phyloP scores from a whole-genome alignment of 2,888 invertebrate genomes.

The Vandiemenella viatica region DNA sequence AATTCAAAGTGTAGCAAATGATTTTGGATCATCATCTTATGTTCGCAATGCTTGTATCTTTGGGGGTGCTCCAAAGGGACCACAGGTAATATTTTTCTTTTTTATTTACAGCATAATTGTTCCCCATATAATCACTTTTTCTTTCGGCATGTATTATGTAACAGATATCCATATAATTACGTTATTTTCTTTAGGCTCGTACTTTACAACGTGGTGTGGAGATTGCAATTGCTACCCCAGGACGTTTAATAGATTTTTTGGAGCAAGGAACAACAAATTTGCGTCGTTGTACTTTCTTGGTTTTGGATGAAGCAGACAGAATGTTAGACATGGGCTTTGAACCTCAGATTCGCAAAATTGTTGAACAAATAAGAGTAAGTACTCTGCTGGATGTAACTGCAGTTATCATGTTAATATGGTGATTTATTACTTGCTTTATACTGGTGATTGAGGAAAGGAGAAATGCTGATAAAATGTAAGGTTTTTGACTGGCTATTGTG shows the following conservation, averaged over 20 bases:
- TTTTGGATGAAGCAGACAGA: constrained; percentile 43
- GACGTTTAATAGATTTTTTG: constrained; percentile 34
- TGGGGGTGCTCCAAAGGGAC: constrained; percentile 81
- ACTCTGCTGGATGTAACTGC: no score
- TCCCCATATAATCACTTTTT: no score
- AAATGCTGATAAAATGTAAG: no score
- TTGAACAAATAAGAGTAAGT: constrained; percentile 66
- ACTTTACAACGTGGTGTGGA: constrained; percentile 29
- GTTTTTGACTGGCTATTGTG: no score
- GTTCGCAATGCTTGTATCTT: constrained; percentile 74
- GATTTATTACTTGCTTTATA: no score
- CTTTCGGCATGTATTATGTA: no score
- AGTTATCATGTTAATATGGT: no score
- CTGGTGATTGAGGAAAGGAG: no score
- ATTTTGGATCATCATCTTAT: constrained; percentile 62
- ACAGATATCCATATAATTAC: background rate
- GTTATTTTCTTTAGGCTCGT: constrained; percentile 20
- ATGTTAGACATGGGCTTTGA: constrained; percentile 98
- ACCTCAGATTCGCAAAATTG: constrained; percentile 85
- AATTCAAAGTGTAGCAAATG: constrained; percentile 69
- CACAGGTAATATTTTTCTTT: constrained; percentile 46
- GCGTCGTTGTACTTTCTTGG: constrained; percentile 30
- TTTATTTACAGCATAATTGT: no score
- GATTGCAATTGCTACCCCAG: constrained; percentile 37
- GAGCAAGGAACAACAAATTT: constrained; percentile 25